Conservation (phyloP, 1,140 invertebrate species). For the Ridgeia piscesae region DNA sequence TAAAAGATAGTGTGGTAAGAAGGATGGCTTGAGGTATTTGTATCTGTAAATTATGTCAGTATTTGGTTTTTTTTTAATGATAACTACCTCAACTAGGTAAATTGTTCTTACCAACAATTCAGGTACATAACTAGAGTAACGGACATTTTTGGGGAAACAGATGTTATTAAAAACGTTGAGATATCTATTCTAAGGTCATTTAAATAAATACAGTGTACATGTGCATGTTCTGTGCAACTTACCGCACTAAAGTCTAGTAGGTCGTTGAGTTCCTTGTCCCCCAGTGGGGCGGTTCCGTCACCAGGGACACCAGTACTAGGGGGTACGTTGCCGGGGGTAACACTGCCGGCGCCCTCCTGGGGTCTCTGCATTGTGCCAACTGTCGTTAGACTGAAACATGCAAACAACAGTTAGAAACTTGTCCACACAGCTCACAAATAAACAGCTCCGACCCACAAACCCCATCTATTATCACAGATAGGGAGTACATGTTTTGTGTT, state of each 20-base stretch:
- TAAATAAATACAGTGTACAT: no score
- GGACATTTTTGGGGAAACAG: no score
- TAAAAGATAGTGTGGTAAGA: no score
- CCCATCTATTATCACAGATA: neutral
- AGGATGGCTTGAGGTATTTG: no score
- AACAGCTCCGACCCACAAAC: neutral
- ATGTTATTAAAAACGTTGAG: no score
- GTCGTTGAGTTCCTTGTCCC: slow-evolving; percentile 52
- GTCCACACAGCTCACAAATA: neutral
- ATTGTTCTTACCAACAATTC: no score
- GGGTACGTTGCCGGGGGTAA: neutral
- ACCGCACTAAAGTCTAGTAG: slow-evolving; percentile 54
- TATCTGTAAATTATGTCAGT: no score
- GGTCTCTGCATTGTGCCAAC: neutral
- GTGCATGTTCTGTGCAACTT: slow-evolving; percentile 25
- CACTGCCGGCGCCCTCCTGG: neutral
- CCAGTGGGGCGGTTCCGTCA: neutral
- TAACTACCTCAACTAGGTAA: no score
- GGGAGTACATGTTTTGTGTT: no score
- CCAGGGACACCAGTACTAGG: neutral
- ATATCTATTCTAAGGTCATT: no score
- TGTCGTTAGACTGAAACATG: neutral
- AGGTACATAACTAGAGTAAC: no score
- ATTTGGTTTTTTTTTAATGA: no score
- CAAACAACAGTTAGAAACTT: neutral